These are phyloP conservation scores for Procavia capensis DNA, from an alignment of 2,113 vertebrate species.

Conservation along the genomic window DNA sequence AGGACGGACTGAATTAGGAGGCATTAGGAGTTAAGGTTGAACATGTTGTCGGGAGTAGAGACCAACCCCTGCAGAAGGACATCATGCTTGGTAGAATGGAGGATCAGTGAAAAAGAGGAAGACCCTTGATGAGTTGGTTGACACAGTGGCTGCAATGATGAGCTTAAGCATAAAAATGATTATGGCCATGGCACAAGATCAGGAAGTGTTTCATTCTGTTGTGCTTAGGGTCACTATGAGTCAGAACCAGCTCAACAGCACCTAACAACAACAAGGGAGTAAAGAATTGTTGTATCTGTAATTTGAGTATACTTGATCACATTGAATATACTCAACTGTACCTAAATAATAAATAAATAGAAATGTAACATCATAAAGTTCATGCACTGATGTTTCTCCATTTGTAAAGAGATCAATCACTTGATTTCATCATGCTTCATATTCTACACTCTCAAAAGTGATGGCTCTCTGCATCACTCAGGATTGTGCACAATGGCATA, in stretches of 20 bases:
- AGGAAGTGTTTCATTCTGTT: too few relatives aligned
- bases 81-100: too few relatives aligned
- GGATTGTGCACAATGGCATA: constrained; percentile 62
- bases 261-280: too few relatives aligned
- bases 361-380: not conserved
- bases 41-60: too few relatives aligned
- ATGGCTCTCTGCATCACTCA: constrained; percentile 46
- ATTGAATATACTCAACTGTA: not conserved
- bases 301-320: constrained; percentile 1
- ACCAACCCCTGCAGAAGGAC: too few relatives aligned
- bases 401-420: constrained; percentile 6
- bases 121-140: too few relatives aligned
- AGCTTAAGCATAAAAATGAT: too few relatives aligned
- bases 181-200: too few relatives aligned
- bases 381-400: not conserved
- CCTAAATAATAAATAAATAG: not conserved
- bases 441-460: not conserved
- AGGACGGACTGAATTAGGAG: constrained; percentile 6
- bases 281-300: not conserved
- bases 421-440: not conserved
- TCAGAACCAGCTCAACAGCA: too few relatives aligned
- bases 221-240: too few relatives aligned
- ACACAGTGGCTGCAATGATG: too few relatives aligned
- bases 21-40: not conserved
- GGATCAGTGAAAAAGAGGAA: too few relatives aligned